Percentiles rank a stretch among this genome's conserved stretches.
phyloP scores from a whole-genome alignment of 2,797 vertebrate genomes.

The Sciaenops ocellatus region DNA sequence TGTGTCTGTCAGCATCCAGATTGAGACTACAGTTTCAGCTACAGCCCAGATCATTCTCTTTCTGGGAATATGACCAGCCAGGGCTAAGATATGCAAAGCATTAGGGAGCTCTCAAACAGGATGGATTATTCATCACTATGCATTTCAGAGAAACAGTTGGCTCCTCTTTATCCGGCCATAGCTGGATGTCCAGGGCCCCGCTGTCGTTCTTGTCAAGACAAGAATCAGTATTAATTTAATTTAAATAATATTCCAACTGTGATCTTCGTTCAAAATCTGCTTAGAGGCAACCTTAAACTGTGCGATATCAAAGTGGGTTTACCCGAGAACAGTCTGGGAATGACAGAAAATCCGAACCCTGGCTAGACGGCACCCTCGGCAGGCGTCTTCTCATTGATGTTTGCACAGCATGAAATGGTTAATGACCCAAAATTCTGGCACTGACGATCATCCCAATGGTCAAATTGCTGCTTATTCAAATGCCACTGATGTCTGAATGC shows the following conservation, averaged over 20 bases:
- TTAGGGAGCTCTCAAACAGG: constrained; percentile 10
- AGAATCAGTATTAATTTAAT: constrained; percentile 33
- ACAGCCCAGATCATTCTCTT: constrained; percentile 13
- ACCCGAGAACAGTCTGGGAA: constrained; percentile 1
- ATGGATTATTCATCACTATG: constrained; percentile 33
- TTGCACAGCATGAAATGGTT: constrained; percentile 66
- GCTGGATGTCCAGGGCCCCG: neutral
- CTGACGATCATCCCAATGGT: constrained; percentile 40
- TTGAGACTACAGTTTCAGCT: neutral
- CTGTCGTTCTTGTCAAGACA: neutral
- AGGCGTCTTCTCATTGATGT: constrained; percentile 44
- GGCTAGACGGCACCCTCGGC: neutral
- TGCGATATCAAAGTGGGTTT: constrained; percentile 42
- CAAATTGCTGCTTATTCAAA: constrained; percentile 50
- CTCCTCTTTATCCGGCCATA: constrained; percentile 9
- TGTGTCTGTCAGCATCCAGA: constrained; percentile 16
- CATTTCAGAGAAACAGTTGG: neutral
- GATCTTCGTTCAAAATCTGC: constrained; percentile 24
- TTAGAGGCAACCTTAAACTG: constrained; percentile 9
- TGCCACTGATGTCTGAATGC: constrained; percentile 43
- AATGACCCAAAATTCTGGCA: constrained; percentile 53
- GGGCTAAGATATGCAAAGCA: constrained; percentile 21
- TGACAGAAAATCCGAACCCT: constrained; percentile 38
- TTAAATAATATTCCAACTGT: constrained; percentile 40
- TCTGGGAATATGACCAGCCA: constrained; percentile 8